These are phyloP conservation scores for Tiaroga cobitis DNA, from an alignment of 2,797 vertebrate species.

Conservation along the genomic window DNA sequence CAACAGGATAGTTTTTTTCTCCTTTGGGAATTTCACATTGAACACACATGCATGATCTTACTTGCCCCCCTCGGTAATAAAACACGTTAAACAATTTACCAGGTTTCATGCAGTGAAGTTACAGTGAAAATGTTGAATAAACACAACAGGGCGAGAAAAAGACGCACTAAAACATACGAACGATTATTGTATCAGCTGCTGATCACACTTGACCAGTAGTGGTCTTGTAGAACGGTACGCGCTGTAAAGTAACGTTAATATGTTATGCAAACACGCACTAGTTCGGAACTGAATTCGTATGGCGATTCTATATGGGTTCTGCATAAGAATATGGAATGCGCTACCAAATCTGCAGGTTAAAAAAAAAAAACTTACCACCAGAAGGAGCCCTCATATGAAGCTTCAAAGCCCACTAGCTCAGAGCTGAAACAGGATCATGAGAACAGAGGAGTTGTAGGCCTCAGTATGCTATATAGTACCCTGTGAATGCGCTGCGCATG, in stretches of 20 bases:
- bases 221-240: neutral
- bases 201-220: constrained; percentile 1
- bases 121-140: constrained; percentile 3
- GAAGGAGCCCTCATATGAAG: constrained; percentile 17
- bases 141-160: constrained; percentile 16
- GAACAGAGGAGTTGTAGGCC: constrained; percentile 53
- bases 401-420: constrained; percentile 17
- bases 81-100: constrained; percentile 32
- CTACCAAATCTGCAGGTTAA: constrained; percentile 20
- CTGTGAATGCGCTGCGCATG: constrained; percentile 52
- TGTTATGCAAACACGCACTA: neutral
- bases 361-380: constrained; percentile 51
- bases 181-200: neutral
- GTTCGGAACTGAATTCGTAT: neutral
- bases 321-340: neutral
- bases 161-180: neutral
- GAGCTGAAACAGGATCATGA: constrained; percentile 40
- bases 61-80: constrained; percentile 44
- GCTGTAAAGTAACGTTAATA: neutral
- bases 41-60: constrained; percentile 62
- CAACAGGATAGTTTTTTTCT: constrained; percentile 75
- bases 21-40: constrained; percentile 69
- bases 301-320: neutral
- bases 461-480: constrained; percentile 24
- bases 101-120: neutral